Evolutionary conservation across 2,113 vertebrate species (phyloP), one percentile per base, ranked within the genome.

Genomic region (Pseudorhombus dupliciocellatus): DNA sequence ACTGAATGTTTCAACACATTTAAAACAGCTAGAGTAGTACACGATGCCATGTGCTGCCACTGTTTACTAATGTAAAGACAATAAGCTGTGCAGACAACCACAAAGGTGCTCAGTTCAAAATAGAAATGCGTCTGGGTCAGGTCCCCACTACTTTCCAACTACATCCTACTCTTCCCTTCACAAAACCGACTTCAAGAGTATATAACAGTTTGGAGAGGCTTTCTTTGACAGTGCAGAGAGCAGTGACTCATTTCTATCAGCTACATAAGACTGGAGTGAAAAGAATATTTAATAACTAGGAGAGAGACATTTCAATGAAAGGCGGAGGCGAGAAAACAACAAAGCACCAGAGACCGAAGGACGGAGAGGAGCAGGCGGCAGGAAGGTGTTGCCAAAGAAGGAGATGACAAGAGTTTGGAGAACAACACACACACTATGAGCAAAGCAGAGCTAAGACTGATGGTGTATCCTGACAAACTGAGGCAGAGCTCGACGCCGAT

Each of bases 321-420:
- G 1, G 68, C 54, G 71, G 55, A 63, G 51, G 60, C 34, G 69
- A 83, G 42, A 58, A 24, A 53, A 50, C 54, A 34, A 77, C 42
- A 69, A 64, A 70, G 66, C 24, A 44, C n/a, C 40, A 48, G 40
- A 68, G 76, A 66, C 60, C 2, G 30, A 30, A 25, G 22, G 22
- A 51, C 21, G 15, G 30, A 37, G 54, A 62, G 40, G 57, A 53
- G 24, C n/a, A 16, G 16, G 50, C 3, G 8, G 22, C 12, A 14
- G 46, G 68, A 63, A 30, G 68, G 58, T 26, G 80, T 22, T 22
- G 55, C 88, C 88, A 87, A 87, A 90, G 65, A 90, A 87, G 88
- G 87, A 88, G 64, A 90, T 59, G 65, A 54, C 21, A n/a, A 40
- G 12, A 69, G 79, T 31, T 77, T 9, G 20, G 4, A 70, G 58